These are phyloP conservation scores for Cyprinus carpio DNA, from an alignment of 2,113 vertebrate genomes.

Conservation along the genomic window DNA sequence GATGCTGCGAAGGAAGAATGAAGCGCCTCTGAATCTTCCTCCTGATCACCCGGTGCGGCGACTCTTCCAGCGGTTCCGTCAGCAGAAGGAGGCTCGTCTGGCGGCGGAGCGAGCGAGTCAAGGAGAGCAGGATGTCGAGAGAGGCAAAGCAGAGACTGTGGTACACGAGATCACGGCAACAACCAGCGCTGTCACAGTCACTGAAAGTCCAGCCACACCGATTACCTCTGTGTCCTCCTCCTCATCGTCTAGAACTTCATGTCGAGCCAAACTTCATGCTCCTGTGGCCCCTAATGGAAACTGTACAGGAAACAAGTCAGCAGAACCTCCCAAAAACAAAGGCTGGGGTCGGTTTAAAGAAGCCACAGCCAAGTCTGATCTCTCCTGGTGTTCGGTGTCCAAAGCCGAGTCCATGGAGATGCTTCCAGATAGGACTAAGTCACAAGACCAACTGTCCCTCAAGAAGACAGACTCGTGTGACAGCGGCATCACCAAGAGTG, in stretches of 20 bases:
- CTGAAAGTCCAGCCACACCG: slow-evolving; percentile 79
- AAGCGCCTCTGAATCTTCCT: slow-evolving; percentile 88
- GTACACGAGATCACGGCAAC: slow-evolving; percentile 73
- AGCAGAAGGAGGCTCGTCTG: slow-evolving; percentile 88
- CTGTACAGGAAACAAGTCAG: slow-evolving; percentile 65
- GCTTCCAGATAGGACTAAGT: slow-evolving; percentile 88
- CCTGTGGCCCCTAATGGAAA: slow-evolving; percentile 61
- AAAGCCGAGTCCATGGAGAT: slow-evolving; percentile 97
- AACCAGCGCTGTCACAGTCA: slow-evolving; percentile 82
- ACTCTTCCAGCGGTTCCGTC: slow-evolving; percentile 92
- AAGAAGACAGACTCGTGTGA: slow-evolving; percentile 84
- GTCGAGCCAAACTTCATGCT: slow-evolving; percentile 77
- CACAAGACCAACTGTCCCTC: neutral
- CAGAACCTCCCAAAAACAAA: slow-evolving; percentile 79
- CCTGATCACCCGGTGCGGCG: slow-evolving; percentile 90
- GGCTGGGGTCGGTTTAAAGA: slow-evolving; percentile 92
- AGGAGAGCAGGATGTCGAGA: slow-evolving; percentile 79
- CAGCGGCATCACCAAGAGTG: slow-evolving; percentile 95
- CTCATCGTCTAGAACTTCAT: slow-evolving; percentile 61
- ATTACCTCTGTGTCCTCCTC: slow-evolving; percentile 66
- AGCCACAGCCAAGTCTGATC: slow-evolving; percentile 78
- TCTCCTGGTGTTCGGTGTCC: slow-evolving; percentile 87
- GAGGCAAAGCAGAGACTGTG: slow-evolving; percentile 70
- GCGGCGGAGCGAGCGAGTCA: slow-evolving; percentile 73
- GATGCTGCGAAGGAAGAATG: slow-evolving; percentile 87